Percentiles rank a stretch among this genome's conserved stretches.
phyloP scores from a whole-genome alignment of 2,113 vertebrate genomes.

The Barbus barbus region DNA sequence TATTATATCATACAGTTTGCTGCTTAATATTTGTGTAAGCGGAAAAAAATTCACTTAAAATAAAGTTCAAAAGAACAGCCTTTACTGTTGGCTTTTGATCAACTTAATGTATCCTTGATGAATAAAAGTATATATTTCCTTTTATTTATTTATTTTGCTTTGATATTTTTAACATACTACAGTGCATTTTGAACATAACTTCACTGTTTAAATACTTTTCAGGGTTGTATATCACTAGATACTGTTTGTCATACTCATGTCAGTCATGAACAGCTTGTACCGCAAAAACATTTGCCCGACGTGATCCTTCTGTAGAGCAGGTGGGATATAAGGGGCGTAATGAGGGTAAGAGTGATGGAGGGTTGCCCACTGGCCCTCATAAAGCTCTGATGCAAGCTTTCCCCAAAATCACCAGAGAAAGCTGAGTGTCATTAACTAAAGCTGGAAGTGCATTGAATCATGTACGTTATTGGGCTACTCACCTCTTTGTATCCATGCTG shows the following conservation, averaged over 20 bases:
- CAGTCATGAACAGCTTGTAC: background rate
- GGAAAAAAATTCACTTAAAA: too few relatives aligned
- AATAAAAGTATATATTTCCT: background rate
- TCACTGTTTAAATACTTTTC: background rate
- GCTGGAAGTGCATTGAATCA: background rate
- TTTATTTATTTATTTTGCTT: too few relatives aligned
- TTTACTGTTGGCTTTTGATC: background rate
- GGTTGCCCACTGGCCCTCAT: background rate
- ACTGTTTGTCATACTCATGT: background rate
- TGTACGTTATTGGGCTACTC: background rate
- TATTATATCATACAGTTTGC: background rate
- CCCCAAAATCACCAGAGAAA: background rate
- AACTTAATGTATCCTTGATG: background rate
- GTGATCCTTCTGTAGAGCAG: background rate
- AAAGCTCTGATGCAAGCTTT: background rate
- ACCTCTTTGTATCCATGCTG: conserved; percentile 38
- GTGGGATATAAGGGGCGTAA: background rate
- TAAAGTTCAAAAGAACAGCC: background rate
- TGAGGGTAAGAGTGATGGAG: background rate
- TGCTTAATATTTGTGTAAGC: too few relatives aligned
- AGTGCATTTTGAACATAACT: background rate
- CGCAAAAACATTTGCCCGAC: background rate
- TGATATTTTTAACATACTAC: too few relatives aligned
- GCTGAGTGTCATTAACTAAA: background rate
- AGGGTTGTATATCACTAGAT: background rate